A percentile compares a stretch with the other conserved stretches of the same genome.
Evolutionary conservation across 2,888 invertebrate species (phyloP).

Genomic region (Cataglyphis cursor): DNA sequence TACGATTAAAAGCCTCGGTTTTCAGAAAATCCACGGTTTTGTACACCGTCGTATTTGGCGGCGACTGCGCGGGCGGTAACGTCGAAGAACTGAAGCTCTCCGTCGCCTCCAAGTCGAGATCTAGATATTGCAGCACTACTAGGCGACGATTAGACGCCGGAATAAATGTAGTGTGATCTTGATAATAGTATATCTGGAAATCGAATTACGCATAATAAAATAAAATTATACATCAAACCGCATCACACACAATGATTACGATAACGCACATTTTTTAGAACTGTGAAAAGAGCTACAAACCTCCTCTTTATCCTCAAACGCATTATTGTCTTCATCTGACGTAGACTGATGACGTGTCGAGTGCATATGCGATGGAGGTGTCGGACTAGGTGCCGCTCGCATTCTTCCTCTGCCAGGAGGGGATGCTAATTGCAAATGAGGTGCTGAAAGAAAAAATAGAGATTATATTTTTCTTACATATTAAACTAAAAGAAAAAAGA

Average conservation of each 20-base stretch:
- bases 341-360: constrained; percentile 83
- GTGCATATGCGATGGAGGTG: constrained; percentile 84
- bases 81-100: constrained; percentile 84
- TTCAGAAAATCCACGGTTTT: constrained; percentile 97
- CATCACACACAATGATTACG: not conserved
- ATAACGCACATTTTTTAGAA: not conserved
- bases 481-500: not conserved
- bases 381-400: constrained; percentile 88
- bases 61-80: constrained; percentile 85
- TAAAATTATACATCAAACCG: not conserved
- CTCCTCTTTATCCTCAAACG: constrained; percentile 86
- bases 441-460: constrained; percentile 73
- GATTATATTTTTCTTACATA: not conserved
- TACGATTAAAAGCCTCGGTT: constrained; percentile 96
- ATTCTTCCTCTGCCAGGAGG: constrained; percentile 86
- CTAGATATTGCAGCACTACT: constrained; percentile 92
- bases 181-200: constrained; percentile 85
- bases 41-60: constrained; percentile 90
- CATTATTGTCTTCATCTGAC: constrained; percentile 87
- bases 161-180: constrained; percentile 83
- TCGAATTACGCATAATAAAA: constrained; percentile 52
- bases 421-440: constrained; percentile 84
- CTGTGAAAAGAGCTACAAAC: constrained; percentile 73
- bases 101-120: constrained; percentile 92
- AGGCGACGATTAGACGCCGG: constrained; percentile 83